Evolutionary conservation across 2,797 vertebrate genomes (phyloP), one percentile per base, ranked within the genome.

Genomic region (Serranus cabrilla): DNA sequence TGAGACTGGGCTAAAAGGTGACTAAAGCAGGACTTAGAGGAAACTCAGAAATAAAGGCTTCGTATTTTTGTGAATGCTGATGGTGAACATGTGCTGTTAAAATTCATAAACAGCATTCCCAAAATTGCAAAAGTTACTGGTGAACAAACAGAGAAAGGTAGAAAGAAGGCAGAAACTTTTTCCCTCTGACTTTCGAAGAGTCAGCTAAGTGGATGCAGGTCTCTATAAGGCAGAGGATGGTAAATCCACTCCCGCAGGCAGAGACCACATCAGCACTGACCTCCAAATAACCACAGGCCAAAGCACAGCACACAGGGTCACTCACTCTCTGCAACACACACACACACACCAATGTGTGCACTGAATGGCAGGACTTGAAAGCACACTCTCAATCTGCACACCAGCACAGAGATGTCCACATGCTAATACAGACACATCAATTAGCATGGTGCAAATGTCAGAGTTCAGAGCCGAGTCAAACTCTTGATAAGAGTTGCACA

Each of bases 171-270:
- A 68, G 40, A 82, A 84, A 84, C 34, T 51, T 87, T n/a, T 56
- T 75, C 27, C 39, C 46, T 78, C 62, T 20, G 64, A 55, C 74
- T 67, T 69, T 52, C 66, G 57, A 63, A 55, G 72, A 82, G 75
- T 77, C 71, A 25, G 76, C 71, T 74, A 80, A 92, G 86, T 86
- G 82, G 77, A 89, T 85, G 80, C 82, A 80, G 86, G 56, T 84
- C 81, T 87, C 80, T 76, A 86, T 91, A 79, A 75, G 83, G 77
- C 88, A 64, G 87, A 86, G 83, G 85, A 91, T 78, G 84, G 83
- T 93, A 91, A 92, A 94, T 92, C 89, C 87, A 93, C 93, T 92
- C 92, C 87, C 61, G 66, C 79, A 88, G 81, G 89, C 90, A 78
- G 82, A 77, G 86, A 89, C 85, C 88, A 88, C 89, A 93, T 93